phyloP scores from a whole-genome alignment of 2,797 vertebrate genomes.

The Myotis vivesi region DNA sequence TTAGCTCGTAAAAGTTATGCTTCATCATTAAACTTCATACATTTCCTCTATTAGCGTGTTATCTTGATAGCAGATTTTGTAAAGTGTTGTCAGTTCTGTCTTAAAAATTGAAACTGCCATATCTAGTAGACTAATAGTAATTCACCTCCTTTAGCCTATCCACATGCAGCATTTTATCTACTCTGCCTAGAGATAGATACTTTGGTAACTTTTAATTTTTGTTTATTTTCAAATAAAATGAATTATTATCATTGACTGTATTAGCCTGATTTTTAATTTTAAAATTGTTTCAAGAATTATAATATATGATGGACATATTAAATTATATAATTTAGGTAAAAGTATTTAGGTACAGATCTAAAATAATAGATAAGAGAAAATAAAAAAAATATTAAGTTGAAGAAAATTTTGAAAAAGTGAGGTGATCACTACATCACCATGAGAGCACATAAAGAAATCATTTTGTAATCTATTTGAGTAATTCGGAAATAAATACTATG shows the following conservation, averaged over 20 bases:
- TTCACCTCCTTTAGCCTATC: background rate
- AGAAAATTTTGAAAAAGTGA: background rate
- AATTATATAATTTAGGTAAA: background rate
- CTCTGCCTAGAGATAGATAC: background rate
- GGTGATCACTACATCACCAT: background rate
- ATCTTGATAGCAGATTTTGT: background rate
- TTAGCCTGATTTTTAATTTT: background rate
- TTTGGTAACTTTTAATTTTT: background rate
- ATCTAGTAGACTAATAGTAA: background rate
- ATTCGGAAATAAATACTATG: background rate
- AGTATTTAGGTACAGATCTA: background rate
- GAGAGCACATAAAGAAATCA: background rate
- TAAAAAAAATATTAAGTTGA: background rate
- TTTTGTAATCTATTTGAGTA: background rate
- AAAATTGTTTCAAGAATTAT: background rate
- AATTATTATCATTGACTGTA: background rate
- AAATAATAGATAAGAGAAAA: background rate
- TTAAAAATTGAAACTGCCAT: background rate
- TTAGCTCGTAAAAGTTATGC: background rate
- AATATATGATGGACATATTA: background rate
- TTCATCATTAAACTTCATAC: background rate
- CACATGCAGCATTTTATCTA: background rate
- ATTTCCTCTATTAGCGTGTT: background rate
- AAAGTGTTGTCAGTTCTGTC: constrained; percentile 6
- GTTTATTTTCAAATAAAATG: background rate